Conservation (phyloP, 2,797 vertebrate genomes). For the Liparis tanakae region DNA sequence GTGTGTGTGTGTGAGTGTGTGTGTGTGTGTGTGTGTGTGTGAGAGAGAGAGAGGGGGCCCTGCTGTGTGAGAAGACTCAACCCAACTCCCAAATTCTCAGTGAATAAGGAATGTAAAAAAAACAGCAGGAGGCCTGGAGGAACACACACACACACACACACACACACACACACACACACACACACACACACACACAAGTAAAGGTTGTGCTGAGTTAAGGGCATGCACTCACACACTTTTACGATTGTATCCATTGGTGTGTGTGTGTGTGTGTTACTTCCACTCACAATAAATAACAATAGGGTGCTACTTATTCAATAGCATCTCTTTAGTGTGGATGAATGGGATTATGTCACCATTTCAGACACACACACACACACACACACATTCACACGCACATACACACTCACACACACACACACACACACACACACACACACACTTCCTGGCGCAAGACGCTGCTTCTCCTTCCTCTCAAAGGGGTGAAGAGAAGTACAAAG, state of each 20-base stretch:
- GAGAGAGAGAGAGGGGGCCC: slow-evolving; percentile 22
- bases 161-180: too few species aligned
- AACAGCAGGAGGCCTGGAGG: slow-evolving; percentile 36
- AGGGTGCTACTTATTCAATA: neutral
- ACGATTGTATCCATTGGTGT: neutral
- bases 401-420: neutral
- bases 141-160: slow-evolving; percentile 20
- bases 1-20: slow-evolving; percentile 28
- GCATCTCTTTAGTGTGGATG: neutral
- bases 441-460: neutral
- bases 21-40: slow-evolving; percentile 28
- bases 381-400: neutral
- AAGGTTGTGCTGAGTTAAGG: slow-evolving; percentile 10
- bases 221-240: slow-evolving; percentile 25
- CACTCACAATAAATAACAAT: neutral
- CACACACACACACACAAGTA: neutral
- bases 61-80: slow-evolving; percentile 48
- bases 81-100: slow-evolving; percentile 42
- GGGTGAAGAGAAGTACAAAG: neutral
- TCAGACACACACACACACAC: too few species aligned
- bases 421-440: neutral
- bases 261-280: neutral
- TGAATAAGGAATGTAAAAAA: slow-evolving; percentile 41
- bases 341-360: neutral
- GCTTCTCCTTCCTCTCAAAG: neutral